Base-by-base conservation (phyloP, 1,140 invertebrate genomes). In the Potamilus streckersoni region DNA sequence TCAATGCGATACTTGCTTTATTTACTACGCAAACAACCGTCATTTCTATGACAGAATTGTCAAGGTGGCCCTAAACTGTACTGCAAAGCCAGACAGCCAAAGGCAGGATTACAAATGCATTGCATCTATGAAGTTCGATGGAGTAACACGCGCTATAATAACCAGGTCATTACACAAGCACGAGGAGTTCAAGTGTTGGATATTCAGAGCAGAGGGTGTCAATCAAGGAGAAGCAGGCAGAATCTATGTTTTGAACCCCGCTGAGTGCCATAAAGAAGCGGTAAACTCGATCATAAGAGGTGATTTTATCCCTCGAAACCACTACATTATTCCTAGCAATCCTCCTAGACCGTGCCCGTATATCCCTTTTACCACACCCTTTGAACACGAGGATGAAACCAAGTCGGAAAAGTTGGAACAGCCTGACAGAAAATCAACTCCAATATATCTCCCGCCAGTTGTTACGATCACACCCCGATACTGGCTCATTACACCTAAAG, bases 181-280 rank as follows among this genome's bases (percentile, higher is more conserved):
- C 31, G 76, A 78, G n/a, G 69, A 79, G 61, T 79, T 80, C 61
- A 16, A 79, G 19, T 82, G 81, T 62, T 82, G 81, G 79, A 68
- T 82, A 31, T 80, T 82, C 67, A 74, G 76, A 1, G 62, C 67
- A 16, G 76, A 77, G n/a, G 62, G 23, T 12, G 57, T 58, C 14
- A 11, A 58, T 17, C 68, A 71, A 2, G 62, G 71, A 16, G 31
- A 56, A 31, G 38, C 6, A 15, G 74, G 74, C n/a, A 66, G 31
- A 19, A 56, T 76, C 12, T 76, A 76, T 59, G 63, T 76, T 17
- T 17, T 66, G 14, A 69, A 76, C n/a, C 68, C 74, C 3, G 49
- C 74, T 8, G 20, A 69, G 56, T 76, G 74, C 65, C 63, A 63
- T 62, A 76, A 27, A 20, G 62, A 64, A 20, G 74, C 74, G 3